Evolutionary conservation across 1,140 invertebrate genomes (phyloP).

Genomic region (Uloborus diversus): DNA sequence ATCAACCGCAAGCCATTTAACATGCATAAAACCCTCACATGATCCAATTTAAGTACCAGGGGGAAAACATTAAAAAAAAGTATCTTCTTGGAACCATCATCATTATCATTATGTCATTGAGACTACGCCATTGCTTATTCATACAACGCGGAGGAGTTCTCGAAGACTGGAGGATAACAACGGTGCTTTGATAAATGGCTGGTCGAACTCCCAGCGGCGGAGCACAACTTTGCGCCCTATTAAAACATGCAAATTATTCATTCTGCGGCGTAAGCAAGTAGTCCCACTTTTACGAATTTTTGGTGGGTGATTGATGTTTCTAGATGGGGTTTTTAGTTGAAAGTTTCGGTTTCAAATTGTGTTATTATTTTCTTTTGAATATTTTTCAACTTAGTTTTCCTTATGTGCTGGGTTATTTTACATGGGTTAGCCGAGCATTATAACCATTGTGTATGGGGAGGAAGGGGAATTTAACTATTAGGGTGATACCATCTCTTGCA

Average conservation of each 20-base stretch:
- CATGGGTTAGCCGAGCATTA: too few species aligned
- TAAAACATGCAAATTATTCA: constrained; percentile 56
- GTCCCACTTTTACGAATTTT: constrained; percentile 46
- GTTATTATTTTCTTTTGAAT: too few species aligned
- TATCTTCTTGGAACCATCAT: constrained; percentile 13
- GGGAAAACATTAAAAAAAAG: neutral
- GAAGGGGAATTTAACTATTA: too few species aligned
- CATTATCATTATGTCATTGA: constrained; percentile 55
- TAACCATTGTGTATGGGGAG: too few species aligned
- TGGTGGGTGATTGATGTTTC: constrained; percentile 29
- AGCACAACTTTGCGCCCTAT: constrained; percentile 53
- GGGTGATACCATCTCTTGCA: too few species aligned
- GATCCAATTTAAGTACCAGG: constrained; percentile 34
- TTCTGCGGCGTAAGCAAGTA: constrained; percentile 48
- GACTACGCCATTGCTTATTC: constrained; percentile 39
- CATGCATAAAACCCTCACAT: constrained; percentile 10
- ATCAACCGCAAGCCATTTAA: constrained; percentile 17
- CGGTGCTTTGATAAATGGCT: constrained; percentile 45
- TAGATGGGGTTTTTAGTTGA: too few species aligned
- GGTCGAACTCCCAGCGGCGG: constrained; percentile 31
- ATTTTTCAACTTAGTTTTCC: too few species aligned
- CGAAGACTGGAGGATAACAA: constrained; percentile 30
- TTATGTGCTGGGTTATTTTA: too few species aligned
- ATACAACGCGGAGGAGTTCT: constrained; percentile 27
- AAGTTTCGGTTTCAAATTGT: too few species aligned